phyloP scores from a whole-genome alignment of 2,888 invertebrate species.

The Epirrhoe tristata region DNA sequence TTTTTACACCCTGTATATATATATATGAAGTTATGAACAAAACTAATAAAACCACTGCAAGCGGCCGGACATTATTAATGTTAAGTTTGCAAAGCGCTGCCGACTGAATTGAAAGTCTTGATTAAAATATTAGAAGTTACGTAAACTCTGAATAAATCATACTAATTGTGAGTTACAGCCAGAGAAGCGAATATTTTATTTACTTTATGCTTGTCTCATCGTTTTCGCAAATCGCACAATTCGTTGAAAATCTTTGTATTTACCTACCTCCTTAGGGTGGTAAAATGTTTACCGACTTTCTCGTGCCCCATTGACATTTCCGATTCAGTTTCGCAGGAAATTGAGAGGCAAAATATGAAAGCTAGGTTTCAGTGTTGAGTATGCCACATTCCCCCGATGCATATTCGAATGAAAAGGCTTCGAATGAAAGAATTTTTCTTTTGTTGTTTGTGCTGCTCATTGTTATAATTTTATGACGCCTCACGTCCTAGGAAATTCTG shows the following conservation, averaged over 20 bases:
- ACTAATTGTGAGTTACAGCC: slow-evolving; percentile 19
- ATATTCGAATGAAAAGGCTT: too few species aligned
- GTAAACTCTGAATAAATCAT: slow-evolving; percentile 15
- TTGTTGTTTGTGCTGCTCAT: too few species aligned
- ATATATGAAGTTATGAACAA: too few species aligned
- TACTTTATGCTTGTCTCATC: neutral
- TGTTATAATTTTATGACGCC: too few species aligned
- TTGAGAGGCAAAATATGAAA: too few species aligned
- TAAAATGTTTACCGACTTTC: neutral
- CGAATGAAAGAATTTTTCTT: too few species aligned
- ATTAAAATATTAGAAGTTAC: slow-evolving; percentile 32
- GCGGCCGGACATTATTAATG: slow-evolving; percentile 1
- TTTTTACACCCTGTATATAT: too few species aligned
- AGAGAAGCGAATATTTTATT: slow-evolving; percentile 4
- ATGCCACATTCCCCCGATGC: too few species aligned
- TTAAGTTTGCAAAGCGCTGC: slow-evolving; percentile 14
- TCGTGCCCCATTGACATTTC: neutral
- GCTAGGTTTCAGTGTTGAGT: too few species aligned
- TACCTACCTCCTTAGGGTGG: neutral
- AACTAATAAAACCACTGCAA: too few species aligned
- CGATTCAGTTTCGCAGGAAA: too few species aligned
- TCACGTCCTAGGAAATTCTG: too few species aligned
- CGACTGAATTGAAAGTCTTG: slow-evolving; percentile 17
- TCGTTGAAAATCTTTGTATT: neutral
- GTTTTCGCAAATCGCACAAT: neutral